Evolutionary conservation across 2,888 invertebrate genomes (phyloP).

Genomic region (Hydropsyche betteni): DNA sequence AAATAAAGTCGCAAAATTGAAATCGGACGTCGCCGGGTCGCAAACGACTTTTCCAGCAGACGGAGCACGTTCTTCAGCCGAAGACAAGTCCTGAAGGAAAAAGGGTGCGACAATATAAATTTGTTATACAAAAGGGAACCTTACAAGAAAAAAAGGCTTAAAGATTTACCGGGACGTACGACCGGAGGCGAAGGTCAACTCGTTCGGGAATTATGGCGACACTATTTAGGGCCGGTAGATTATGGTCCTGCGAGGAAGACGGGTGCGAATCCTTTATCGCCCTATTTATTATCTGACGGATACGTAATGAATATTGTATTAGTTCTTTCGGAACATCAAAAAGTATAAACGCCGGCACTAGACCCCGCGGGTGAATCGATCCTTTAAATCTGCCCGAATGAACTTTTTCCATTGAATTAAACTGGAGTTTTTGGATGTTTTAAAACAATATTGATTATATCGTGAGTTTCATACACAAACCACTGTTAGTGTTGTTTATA

Average conservation of each 20-base stretch:
- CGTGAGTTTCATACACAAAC: too few relatives aligned
- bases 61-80: background rate
- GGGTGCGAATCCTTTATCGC: constrained; percentile 10
- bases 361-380: too few relatives aligned
- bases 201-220: constrained; percentile 6
- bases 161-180: constrained; percentile 22
- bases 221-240: constrained; percentile 10
- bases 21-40: too few relatives aligned
- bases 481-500: too few relatives aligned
- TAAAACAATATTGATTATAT: too few relatives aligned
- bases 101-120: constrained; percentile 30
- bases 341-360: too few relatives aligned
- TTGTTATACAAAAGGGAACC: constrained; percentile 18
- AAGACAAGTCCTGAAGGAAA: background rate
- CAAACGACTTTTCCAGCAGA: too few relatives aligned
- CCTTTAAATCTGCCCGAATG: too few relatives aligned
- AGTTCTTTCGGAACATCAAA: too few relatives aligned
- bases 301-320: constrained; percentile 7
- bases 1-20: too few relatives aligned
- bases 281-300: constrained; percentile 9
- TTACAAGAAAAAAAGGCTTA: background rate
- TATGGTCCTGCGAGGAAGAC: background rate
- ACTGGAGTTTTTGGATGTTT: too few relatives aligned
- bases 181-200: constrained; percentile 8
- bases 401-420: too few relatives aligned